Base-by-base conservation (phyloP, 2,888 invertebrate genomes). In the Amorpha juglandis region DNA sequence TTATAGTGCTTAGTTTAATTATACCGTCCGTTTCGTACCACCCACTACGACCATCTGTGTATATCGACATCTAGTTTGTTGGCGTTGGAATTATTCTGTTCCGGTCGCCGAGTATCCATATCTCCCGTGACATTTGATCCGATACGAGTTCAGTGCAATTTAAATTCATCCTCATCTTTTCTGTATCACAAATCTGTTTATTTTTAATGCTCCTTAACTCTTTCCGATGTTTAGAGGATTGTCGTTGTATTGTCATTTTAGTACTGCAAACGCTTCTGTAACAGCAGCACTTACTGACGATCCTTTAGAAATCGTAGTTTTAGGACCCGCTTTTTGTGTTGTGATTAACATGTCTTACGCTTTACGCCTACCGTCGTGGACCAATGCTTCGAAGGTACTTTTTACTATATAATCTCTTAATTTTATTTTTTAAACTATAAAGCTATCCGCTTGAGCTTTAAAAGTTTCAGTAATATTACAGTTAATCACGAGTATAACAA, bases 351-450 rank as follows among this genome's bases (percentile, higher is more conserved):
- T 83, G 85, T 90, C 90, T 90, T 83, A 82, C 84, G 93, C 92
- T 92, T 92, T 90, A 87, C 91, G 88, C 91, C 88, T 89, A 88
- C 86, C 88, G 88, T 74, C 85, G 86, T 80, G 91, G 92, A 90
- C 81, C 86, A 87, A 87, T 87, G 92, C 91, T 91, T 92, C 74
- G 69, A 89, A 93, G 93, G 93, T 93, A 93, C 80, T 86, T 74
- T 82, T 84, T 82, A 67, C 55, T 58, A 67, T 74, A 78, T 85
- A 86, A 86, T 84, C 77, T 76, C 67, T 75, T 81, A 85, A 81
- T 80, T 75, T 66, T 75, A 76, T 70, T 65, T 67, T 69, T 76
- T 70, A 80, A 79, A 70, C 66, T 45, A 71, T 83, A 89, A 91
- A 90, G 89, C 90, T 76, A 69, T 72, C 71, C 73, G 91, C 92